Conservation (phyloP, 2,888 invertebrate species). For the Rhagonycha lutea region DNA sequence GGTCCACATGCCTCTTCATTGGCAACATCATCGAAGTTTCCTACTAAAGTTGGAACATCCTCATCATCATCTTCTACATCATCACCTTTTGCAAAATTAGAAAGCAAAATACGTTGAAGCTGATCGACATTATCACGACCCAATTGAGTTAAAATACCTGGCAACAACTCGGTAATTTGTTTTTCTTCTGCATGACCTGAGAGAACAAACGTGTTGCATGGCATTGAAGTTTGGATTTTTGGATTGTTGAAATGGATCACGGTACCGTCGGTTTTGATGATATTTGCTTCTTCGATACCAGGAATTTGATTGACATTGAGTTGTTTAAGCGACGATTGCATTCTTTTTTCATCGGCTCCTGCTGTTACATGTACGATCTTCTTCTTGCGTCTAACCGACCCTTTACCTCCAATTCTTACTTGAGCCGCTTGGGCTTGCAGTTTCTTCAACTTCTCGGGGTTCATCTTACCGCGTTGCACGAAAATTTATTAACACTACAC, state of each 20-base stretch:
- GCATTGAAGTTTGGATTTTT: constrained; percentile 97
- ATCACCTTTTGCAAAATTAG: constrained; percentile 58
- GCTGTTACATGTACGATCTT: constrained; percentile 98
- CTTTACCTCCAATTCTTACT: constrained; percentile 98
- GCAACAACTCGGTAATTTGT: constrained; percentile 98
- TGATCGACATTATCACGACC: constrained; percentile 97
- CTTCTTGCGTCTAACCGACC: constrained; percentile 99
- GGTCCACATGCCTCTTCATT: constrained; percentile 73
- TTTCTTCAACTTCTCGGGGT: constrained; percentile 94
- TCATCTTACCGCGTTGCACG: constrained; percentile 67
- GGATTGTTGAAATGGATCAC: constrained; percentile 99
- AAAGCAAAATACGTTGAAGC: constrained; percentile 80
- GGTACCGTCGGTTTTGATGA: constrained; percentile 99
- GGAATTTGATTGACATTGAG: constrained; percentile 97
- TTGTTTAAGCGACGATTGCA: constrained; percentile 97
- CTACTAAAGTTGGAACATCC: constrained; percentile 96
- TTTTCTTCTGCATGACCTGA: constrained; percentile 99
- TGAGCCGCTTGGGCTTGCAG: constrained; percentile 74
- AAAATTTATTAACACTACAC: constrained; percentile 21
- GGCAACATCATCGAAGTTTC: constrained; percentile 97
- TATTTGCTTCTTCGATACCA: constrained; percentile 99
- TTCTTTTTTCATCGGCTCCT: constrained; percentile 98
- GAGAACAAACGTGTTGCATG: constrained; percentile 98
- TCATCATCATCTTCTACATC: constrained; percentile 85
- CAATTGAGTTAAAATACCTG: constrained; percentile 95